Percentiles rank a stretch among this genome's conserved stretches.
These are phyloP conservation scores for Epiblema foenella DNA, from an alignment of 2,888 invertebrate genomes.

Conservation along the genomic window DNA sequence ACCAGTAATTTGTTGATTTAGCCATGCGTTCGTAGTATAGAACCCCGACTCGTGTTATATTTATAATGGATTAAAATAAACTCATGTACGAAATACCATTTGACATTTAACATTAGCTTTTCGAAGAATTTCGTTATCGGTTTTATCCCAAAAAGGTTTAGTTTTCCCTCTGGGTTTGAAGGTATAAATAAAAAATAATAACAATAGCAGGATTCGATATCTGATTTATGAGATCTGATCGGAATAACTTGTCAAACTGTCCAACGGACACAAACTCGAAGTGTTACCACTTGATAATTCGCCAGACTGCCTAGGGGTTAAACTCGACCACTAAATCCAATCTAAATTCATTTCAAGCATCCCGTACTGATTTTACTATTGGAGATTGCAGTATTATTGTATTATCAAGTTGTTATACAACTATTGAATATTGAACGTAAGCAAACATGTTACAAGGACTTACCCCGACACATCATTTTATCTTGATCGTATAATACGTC, in stretches of 20 bases:
- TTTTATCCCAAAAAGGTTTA: no score
- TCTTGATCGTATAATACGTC: not conserved
- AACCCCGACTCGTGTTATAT: no score
- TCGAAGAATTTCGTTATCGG: no score
- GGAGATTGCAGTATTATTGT: not conserved
- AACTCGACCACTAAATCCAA: not conserved
- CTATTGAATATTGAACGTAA: not conserved
- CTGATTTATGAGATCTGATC: not conserved
- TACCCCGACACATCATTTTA: not conserved
- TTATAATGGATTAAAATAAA: no score
- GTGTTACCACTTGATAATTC: not conserved
- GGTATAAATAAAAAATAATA: no score
- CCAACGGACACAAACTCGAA: not conserved
- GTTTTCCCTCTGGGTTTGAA: no score
- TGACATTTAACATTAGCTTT: no score
- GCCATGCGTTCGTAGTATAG: no score
- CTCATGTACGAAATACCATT: no score
- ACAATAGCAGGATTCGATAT: not conserved
- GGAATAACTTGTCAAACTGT: not conserved
- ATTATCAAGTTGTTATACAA: not conserved
- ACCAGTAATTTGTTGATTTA: not conserved
- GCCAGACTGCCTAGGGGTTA: not conserved
- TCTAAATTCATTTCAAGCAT: not conserved
- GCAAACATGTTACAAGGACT: slow-evolving; percentile 5
- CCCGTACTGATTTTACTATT: not conserved